Base-by-base conservation (phyloP, 2,113 vertebrate genomes). In the Aegypius monachus region DNA sequence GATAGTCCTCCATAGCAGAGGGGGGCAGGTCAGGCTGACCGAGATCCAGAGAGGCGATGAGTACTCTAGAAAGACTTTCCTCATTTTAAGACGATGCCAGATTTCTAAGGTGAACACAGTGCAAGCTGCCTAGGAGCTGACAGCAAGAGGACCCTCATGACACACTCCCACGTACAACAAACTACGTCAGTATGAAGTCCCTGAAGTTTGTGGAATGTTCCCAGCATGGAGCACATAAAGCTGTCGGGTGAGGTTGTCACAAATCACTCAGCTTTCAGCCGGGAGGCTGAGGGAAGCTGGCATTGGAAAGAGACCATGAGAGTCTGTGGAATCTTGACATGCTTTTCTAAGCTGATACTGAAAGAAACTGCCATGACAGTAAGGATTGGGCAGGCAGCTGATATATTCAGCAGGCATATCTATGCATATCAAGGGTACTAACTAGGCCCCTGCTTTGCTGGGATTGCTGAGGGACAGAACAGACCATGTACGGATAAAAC, bases 1-100 rank as follows among this genome's bases (percentile, higher is more conserved):
- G 11, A 61, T 42, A 62, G 11, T 43, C n/a, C 29, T 70, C 50
- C 40, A 26, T 3, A 61, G 56, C 31, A 68, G 13, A 67, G 8
- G 1, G 8, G 16, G n/a, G 1, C 42, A 83, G 6, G 12, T 73
- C 2, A 10, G 73, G 38, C 53, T 80, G 23, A 31, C 21, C 0
- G 2, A 56, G 58, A 66, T 40, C 15, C 52, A 68, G 36, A 48
- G 47, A 18, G 31, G 27, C 2, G 10, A 52, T 27, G 40, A 50
- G 27, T 48, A 59, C 73, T 48, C 17, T 31, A 50, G 67, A 59
- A 91, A 73, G 7, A 26, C 25, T 72, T 78, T 47, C 16, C 45
- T 50, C 47, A 25, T 56, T 93, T 72, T 45, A 80, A 88, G 38
- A 47, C 2, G 0, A 47, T 34, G 42, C 15, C 34, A 40, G 5